Evolutionary conservation across 2,888 invertebrate genomes (phyloP), one percentile per base, ranked within the genome.

Genomic region (Campoplex capitator): DNA sequence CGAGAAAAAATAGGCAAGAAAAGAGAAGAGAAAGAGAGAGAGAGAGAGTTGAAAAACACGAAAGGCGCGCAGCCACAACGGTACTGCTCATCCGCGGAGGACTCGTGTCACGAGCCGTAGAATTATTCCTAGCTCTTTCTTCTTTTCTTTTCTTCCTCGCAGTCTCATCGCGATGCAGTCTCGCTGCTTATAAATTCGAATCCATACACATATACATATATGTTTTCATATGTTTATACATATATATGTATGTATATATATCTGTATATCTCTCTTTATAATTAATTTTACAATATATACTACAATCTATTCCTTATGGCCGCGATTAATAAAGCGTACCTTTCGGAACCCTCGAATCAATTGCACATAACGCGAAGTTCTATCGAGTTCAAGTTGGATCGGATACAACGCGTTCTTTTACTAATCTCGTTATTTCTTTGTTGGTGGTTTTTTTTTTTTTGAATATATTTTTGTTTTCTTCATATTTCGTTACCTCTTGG

Each of bases 31-130:
- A 38, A 1, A 78, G 68, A 67, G 45, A 78, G 18, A 42, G 16
- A 38, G 62, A 48, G 51, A 76, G 71, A 76, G 68, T 71, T 71
- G 62, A 23, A 65, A 80, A 85, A 73, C 56, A 78, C 54, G 81
- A 83, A 82, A 88, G 88, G 83, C 87, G 86, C 86, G 86, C 88
- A 80, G 88, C 84, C 65, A 73, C 81, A 88, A 89, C 88, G 88
- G 88, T 81, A 89, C 88, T 81, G 86, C 79, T 86, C 75, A 74
- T 83, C 83, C 77, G 75, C 81, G 68, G 73, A 67, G 78, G 70
- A 82, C 85, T 85, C 83, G 83, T 81, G 86, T 83, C 87, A 85
- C 78, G 81, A 83, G 78, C 75, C 85, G 32, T 56, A 78, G 70
- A 75, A 87, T 85, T 80, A 84, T 88, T 74, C 73, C 54, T 62